Evolutionary conservation across 2,888 invertebrate genomes (phyloP), one percentile per base, ranked within the genome.

Genomic region (Athetis lepigone): DNA sequence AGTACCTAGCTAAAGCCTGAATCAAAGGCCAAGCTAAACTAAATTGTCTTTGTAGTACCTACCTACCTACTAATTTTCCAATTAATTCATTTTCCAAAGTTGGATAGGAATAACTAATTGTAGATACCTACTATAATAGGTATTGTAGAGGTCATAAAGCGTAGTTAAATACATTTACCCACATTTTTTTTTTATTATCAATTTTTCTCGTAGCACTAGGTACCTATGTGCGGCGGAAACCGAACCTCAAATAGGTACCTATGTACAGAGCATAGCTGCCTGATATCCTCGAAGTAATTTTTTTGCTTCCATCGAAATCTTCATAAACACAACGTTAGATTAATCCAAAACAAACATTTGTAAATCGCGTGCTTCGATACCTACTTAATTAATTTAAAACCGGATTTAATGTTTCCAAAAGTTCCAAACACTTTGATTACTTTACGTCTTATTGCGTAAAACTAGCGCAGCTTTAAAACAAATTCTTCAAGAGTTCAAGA

Each of bases 391-490:
- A 18, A 49, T 66, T 43, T 33, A 21, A 7, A 54, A n/a, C 16
- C 50, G 21, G n/a, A 60, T 62, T 33, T 49, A 65, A 69, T 56
- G 66, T 49, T 61, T 62, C 25, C 46, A 25, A 58, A 69, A 45
- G 27, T 29, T 57, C 13, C 27, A 36, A 29, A 43, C 16, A 43
- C 51, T 73, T 47, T 33, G 43, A 45, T 19, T 40, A 9, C 16
- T 36, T 25, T 25, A 36, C 13, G 40, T 25, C 21, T 37, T 63
- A 64, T 52, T 46, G 46, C 47, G 50, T 54, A 29, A 51, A 50
- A 33, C 50, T 56, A 2, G 29, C 18, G 11, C 42, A 33, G 13
- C n/a, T 36, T 47, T 7, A 40, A 39, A 33, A 33, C 21, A 23
- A 25, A 37, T 29, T n/a, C n/a, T n/a, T n/a, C n/a, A n/a, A n/a